Percentiles rank a stretch among this genome's conserved stretches.
Evolutionary conservation across 2,797 vertebrate species (phyloP).

Genomic region (Merluccius polli): DNA sequence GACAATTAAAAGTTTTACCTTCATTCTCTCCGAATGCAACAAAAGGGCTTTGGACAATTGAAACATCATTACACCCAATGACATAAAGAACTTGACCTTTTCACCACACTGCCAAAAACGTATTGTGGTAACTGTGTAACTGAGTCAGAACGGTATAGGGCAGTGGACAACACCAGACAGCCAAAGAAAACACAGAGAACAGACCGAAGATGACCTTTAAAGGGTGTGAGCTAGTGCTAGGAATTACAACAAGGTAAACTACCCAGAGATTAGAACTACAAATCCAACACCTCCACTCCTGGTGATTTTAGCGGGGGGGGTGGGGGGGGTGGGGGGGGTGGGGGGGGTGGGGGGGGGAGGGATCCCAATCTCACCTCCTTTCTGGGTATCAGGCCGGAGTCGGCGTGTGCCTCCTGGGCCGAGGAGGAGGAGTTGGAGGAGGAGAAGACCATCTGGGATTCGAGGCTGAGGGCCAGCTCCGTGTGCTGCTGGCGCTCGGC

Average conservation of each 20-base stretch:
- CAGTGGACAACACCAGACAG: not conserved
- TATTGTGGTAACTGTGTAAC: not conserved
- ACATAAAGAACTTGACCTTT: not conserved
- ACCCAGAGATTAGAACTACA: not conserved
- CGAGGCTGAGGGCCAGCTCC: slow-evolving; percentile 94
- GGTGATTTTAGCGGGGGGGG: not conserved
- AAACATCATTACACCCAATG: not conserved
- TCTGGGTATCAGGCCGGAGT: slow-evolving; percentile 89
- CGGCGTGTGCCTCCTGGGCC: slow-evolving; percentile 75
- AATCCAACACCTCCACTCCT: not conserved
- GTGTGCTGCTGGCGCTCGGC: slow-evolving; percentile 97
- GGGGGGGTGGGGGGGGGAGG: no score
- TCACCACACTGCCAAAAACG: not conserved
- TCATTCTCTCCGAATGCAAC: no score
- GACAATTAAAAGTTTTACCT: not conserved
- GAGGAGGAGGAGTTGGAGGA: slow-evolving; percentile 82
- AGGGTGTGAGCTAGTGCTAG: not conserved
- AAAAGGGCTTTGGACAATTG: not conserved
- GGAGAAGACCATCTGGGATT: slow-evolving; percentile 99
- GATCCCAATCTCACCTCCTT: slow-evolving; percentile 79
- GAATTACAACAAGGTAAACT: not conserved
- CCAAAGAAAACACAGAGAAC: not conserved
- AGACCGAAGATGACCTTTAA: not conserved
- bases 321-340: no score
- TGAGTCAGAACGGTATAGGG: not conserved